A percentile compares a stretch with the other conserved stretches of the same genome.
These are phyloP conservation scores for Macaria liturata DNA, from an alignment of 2,888 invertebrate species.

Conservation along the genomic window DNA sequence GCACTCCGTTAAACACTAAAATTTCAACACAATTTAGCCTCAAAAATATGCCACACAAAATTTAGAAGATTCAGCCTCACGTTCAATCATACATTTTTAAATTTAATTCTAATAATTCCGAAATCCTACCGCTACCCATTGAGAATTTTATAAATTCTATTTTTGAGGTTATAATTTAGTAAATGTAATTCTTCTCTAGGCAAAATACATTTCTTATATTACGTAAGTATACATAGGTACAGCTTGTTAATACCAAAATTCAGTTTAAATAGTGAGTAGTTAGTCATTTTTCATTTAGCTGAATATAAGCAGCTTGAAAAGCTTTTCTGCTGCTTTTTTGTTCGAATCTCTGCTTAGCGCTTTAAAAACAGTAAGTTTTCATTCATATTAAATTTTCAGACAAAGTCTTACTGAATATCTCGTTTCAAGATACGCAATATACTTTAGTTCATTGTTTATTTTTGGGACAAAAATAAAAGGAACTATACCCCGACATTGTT, in stretches of 20 bases:
- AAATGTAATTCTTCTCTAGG: slow-evolving; percentile 1
- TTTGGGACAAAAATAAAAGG: slow-evolving; percentile 33
- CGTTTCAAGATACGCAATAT: background rate
- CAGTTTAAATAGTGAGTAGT: background rate
- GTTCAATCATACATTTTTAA: slow-evolving; percentile 23
- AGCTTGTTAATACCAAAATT: background rate
- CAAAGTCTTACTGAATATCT: too few species aligned
- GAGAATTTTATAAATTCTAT: slow-evolving; percentile 59
- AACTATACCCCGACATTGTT: slow-evolving; percentile 27
- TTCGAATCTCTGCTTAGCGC: too few species aligned
- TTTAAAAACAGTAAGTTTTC: too few species aligned
- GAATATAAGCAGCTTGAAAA: too few species aligned
- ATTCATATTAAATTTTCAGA: too few species aligned
- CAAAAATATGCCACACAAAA: slow-evolving; percentile 32
- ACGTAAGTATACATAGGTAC: too few species aligned
- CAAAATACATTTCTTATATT: background rate
- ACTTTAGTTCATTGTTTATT: slow-evolving; percentile 26
- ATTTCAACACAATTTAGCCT: slow-evolving; percentile 15
- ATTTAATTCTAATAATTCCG: slow-evolving; percentile 42
- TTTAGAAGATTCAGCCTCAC: slow-evolving; percentile 34
- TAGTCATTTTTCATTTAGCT: too few species aligned
- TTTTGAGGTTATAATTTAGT: slow-evolving; percentile 14
- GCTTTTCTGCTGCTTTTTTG: too few species aligned
- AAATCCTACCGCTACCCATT: slow-evolving; percentile 57
- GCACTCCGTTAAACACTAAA: too few species aligned